Percentiles rank a stretch among this genome's conserved stretches.
phyloP scores from a whole-genome alignment of 2,797 vertebrate species.

The Pteronotus mesoamericanus region DNA sequence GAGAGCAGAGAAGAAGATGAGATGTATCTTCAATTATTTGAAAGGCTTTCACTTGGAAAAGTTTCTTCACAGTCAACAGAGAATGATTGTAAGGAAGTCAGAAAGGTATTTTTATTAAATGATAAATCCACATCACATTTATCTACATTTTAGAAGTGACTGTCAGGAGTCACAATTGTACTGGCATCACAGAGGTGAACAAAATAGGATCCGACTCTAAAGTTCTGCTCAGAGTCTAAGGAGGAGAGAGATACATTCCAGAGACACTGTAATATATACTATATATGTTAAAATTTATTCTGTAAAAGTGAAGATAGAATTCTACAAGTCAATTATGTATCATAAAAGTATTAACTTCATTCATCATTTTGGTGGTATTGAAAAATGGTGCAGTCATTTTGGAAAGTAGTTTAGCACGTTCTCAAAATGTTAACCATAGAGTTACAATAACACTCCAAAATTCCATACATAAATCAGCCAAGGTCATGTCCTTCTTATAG shows the following conservation, averaged over 20 bases:
- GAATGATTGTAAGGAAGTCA: not conserved
- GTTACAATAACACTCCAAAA: not conserved
- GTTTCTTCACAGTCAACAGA: not conserved
- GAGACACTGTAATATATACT: not conserved
- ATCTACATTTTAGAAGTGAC: not conserved
- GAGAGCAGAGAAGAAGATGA: not conserved
- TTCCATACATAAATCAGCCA: not conserved
- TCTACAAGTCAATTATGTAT: not conserved
- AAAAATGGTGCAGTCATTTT: not conserved
- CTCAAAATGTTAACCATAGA: not conserved
- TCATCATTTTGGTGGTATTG: not conserved
- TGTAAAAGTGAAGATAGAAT: not conserved
- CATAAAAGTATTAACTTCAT: not conserved
- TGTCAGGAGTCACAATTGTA: not conserved
- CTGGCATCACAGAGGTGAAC: not conserved
- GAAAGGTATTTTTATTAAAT: not conserved
- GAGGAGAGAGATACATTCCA: not conserved
- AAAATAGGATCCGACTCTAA: not conserved
- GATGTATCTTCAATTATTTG: not conserved
- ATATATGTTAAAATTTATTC: not conserved
- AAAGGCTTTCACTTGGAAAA: not conserved
- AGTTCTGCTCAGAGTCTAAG: not conserved
- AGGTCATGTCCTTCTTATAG: not conserved
- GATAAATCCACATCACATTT: not conserved
- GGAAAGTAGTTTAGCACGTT: not conserved